These are phyloP conservation scores for Melieria picta DNA, from an alignment of 2,888 invertebrate genomes.

Conservation along the genomic window DNA sequence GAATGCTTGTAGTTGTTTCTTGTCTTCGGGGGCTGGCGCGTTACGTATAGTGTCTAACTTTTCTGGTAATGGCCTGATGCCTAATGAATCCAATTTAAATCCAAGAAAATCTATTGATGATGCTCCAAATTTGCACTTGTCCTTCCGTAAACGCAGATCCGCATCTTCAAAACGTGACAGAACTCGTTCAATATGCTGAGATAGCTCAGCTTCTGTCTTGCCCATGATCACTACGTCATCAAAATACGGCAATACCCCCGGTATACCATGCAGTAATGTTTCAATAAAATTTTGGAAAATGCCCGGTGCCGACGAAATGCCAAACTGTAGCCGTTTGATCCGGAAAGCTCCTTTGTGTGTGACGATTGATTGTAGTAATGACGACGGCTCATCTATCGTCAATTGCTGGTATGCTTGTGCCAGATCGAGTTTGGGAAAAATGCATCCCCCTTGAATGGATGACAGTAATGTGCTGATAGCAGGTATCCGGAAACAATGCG, in stretches of 20 bases:
- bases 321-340: slow-evolving; percentile 44
- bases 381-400: no score
- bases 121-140: slow-evolving; percentile 18
- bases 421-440: no score
- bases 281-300: slow-evolving; percentile 30
- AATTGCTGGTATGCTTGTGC: no score
- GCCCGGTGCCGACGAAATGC: slow-evolving; percentile 25
- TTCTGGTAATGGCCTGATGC: neutral
- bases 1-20: no score
- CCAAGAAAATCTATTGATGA: slow-evolving; percentile 14
- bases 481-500: slow-evolving; percentile 46
- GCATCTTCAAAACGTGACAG: slow-evolving; percentile 9
- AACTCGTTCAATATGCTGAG: neutral
- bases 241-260: slow-evolving; percentile 9
- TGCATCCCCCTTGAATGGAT: slow-evolving; percentile 45
- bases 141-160: slow-evolving; percentile 14
- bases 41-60: neutral
- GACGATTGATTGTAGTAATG: no score
- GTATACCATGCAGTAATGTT: slow-evolving; percentile 15
- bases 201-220: neutral
- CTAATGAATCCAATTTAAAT: slow-evolving; percentile 1
- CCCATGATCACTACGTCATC: slow-evolving; percentile 14
- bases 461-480: slow-evolving; percentile 34
- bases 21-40: neutral
- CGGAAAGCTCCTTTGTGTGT: slow-evolving; percentile 54